phyloP scores from a whole-genome alignment of 1,140 invertebrate genomes.

The Drosophila hydei region DNA sequence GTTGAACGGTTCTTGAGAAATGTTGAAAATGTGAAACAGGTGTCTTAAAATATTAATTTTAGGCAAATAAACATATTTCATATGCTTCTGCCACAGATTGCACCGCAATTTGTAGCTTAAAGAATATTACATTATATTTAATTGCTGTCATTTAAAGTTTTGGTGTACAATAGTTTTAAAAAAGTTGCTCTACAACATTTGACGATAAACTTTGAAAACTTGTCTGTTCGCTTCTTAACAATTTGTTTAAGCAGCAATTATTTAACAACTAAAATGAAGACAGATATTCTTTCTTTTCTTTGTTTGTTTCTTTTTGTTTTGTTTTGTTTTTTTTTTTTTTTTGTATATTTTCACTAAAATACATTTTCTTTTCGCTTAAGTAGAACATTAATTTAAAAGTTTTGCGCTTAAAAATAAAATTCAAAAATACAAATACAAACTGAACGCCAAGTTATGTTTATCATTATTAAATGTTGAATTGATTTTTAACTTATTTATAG shows the following conservation, averaged over 20 bases:
- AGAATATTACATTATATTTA: conserved; percentile 53
- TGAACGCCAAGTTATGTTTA: conserved; percentile 60
- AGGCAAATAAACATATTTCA: conserved; percentile 73
- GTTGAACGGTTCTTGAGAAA: conserved; percentile 38
- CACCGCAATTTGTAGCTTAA: conserved; percentile 49
- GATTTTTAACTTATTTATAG: conserved; percentile 41
- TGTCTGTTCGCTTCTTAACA: conserved; percentile 11
- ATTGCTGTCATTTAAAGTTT: conserved; percentile 59
- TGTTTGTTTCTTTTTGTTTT: conserved; percentile 41
- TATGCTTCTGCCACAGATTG: conserved; percentile 63
- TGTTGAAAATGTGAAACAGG: conserved; percentile 33
- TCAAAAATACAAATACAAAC: conserved; percentile 65
- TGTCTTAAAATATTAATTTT: conserved; percentile 28
- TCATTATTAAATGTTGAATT: conserved; percentile 46
- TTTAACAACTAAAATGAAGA: conserved; percentile 67
- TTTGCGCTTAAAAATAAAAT: conserved; percentile 67
- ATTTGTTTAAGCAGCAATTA: conserved; percentile 41
- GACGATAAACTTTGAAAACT: conserved; percentile 32
- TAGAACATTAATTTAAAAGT: conserved; percentile 64
- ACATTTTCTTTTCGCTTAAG: conserved; percentile 53
- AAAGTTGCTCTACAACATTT: conserved; percentile 37
- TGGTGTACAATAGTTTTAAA: conserved; percentile 54
- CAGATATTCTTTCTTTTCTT: conserved; percentile 48
- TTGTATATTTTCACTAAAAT: conserved; percentile 56
- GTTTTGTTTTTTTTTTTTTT: conserved; percentile 33